These are phyloP conservation scores for Onychomys arenicola DNA, from an alignment of 2,797 vertebrate genomes.

Conservation along the genomic window DNA sequence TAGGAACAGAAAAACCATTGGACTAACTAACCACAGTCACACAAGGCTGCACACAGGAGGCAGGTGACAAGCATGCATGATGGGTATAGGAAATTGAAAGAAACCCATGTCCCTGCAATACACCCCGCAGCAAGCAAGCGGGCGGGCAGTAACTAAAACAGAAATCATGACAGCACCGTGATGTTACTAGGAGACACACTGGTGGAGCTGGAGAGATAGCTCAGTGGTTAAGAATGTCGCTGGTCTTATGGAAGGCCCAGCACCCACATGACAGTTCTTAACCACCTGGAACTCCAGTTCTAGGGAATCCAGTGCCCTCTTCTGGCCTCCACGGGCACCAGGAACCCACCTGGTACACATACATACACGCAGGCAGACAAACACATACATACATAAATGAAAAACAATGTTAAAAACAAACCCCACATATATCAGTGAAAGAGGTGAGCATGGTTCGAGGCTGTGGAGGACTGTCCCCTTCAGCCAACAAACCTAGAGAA, in stretches of 20 bases:
- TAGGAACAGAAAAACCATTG: conserved; percentile 35
- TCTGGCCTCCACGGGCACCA: not conserved
- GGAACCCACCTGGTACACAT: not conserved
- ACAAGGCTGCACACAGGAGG: not conserved
- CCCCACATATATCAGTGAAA: not conserved
- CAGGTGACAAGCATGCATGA: not conserved
- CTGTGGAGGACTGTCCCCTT: not conserved
- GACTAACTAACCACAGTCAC: not conserved
- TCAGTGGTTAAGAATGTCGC: not conserved
- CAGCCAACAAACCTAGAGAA: conserved; percentile 5
- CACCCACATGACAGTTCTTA: not conserved
- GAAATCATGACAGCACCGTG: not conserved
- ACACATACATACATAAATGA: not conserved
- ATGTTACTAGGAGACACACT: not conserved
- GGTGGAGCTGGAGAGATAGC: not conserved
- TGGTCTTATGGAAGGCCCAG: not conserved
- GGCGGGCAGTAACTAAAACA: not conserved
- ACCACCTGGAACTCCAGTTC: not conserved
- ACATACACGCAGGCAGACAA: not conserved
- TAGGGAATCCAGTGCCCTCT: not conserved
- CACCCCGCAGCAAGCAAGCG: not conserved
- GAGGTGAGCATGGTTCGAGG: not conserved
- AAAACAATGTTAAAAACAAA: not conserved
- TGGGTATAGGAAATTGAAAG: not conserved
- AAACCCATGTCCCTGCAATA: not conserved